Evolutionary conservation across 2,888 invertebrate species (phyloP).

Genomic region (Villa cingulata): DNA sequence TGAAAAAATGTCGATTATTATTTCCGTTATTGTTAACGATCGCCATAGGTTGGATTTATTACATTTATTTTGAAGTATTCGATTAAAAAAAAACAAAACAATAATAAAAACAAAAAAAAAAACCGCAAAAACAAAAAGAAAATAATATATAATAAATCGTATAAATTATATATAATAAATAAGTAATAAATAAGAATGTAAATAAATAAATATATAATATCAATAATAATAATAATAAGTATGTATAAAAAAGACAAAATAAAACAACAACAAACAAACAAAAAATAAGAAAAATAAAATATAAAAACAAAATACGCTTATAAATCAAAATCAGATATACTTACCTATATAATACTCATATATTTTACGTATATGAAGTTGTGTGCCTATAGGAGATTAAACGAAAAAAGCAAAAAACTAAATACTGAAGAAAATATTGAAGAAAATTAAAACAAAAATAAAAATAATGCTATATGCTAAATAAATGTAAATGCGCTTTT

Average conservation of each 20-base stretch:
- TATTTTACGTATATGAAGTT: no score
- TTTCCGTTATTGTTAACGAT: not conserved
- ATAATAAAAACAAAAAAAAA: not conserved
- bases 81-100: not conserved
- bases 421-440: no score
- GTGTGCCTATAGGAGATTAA: no score
- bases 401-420: no score
- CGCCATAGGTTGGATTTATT: not conserved
- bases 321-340: no score
- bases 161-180: no score
- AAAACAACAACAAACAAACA: not conserved
- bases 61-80: not conserved
- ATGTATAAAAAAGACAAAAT: not conserved
- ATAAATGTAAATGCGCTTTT: no score
- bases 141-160: not conserved
- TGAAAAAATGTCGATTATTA: not conserved
- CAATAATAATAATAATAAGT: not conserved
- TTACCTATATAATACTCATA: no score
- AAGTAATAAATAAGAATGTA: not conserved
- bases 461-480: no score
- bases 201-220: not conserved
- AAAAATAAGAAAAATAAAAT: no score
- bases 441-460: no score
- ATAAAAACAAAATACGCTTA: no score
- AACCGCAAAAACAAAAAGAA: not conserved